Base-by-base conservation (phyloP, 2,888 invertebrate genomes). In the Agrochola lychnidis region DNA sequence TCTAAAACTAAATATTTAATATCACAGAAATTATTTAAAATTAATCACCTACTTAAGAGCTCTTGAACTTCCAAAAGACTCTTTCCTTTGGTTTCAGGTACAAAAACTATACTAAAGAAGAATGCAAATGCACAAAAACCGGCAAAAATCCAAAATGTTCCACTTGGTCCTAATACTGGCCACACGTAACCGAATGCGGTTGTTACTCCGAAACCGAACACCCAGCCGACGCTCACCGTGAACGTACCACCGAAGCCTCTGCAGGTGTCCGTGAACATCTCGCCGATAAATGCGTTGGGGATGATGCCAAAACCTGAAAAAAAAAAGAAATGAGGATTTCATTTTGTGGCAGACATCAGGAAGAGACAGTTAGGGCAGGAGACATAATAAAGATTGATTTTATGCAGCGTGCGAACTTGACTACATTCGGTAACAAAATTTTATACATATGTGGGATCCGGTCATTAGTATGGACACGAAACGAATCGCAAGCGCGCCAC, bases 21-120 rank as follows among this genome's bases (percentile, higher is more conserved):
- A 76, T 70, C 70, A 72, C 71, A 78, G 42, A 1, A 62, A 25
- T 36, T 25, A 59, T 4, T 25, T n/a, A n/a, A 16, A 19, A 73
- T 25, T 30, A 78, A 62, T 68, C 22, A 90, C 81, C 67, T 82
- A 73, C 78, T 83, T 45, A 92, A 79, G 87, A 91, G 90, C n/a
- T 85, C 84, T 71, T 90, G 87, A 51, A 93, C 89, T 68, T 93
- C 91, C 9, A 74, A 12, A 14, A 93, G 71, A 73, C 82, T 92
- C 68, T 89, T 91, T 40, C 92, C 92, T 64, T 88, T 92, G 9
- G 92, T 92, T 78, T 93, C 92, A 0, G 92, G 92, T 19, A 93
- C 91, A 71, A 89, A 88, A 1, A 90, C 53, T 0, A 82, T 1
- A 6, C 88, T 88, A 53, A 91, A 92, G 0, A 88, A 1, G 14